A percentile compares a stretch with the other conserved stretches of the same genome.
Conservation (phyloP, 2,113 vertebrate genomes). For the Pachypanchax playfairii region DNA sequence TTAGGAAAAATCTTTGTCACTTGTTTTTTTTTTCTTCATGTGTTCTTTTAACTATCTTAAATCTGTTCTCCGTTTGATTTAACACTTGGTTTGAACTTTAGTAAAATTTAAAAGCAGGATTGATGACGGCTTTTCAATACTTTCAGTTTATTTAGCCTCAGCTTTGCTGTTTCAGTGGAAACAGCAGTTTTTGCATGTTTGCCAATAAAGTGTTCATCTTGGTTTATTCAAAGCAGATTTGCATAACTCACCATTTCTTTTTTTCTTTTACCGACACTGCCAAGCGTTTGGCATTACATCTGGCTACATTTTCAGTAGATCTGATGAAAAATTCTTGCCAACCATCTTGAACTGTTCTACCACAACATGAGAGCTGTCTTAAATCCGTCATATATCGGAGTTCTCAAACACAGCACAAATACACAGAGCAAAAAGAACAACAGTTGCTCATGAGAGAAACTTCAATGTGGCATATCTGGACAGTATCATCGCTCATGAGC, state of each 20-base stretch:
- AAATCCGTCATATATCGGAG: constrained; percentile 6
- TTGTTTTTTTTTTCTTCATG: too few relatives aligned
- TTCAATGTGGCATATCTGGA: constrained; percentile 23
- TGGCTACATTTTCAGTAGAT: constrained; percentile 44
- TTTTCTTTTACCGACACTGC: constrained; percentile 31
- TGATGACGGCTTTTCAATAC: too few relatives aligned
- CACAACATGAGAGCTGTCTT: constrained; percentile 20
- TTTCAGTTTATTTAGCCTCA: constrained; percentile 24
- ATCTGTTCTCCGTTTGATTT: too few relatives aligned
- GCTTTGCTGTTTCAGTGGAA: constrained; percentile 16
- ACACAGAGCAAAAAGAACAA: neutral
- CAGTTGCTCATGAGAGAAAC: constrained; percentile 5
- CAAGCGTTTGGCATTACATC: constrained; percentile 14
- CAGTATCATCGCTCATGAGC: constrained; percentile 18
- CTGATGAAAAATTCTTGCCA: constrained; percentile 38
- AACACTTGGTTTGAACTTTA: too few relatives aligned
- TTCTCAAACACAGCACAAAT: neutral
- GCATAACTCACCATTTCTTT: constrained; percentile 31
- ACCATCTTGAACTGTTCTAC: constrained; percentile 51
- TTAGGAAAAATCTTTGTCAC: too few relatives aligned
- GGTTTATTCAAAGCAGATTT: constrained; percentile 56
- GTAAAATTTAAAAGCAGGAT: neutral
- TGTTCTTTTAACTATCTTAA: too few relatives aligned
- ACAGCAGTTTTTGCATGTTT: constrained; percentile 10
- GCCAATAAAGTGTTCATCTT: constrained; percentile 41